Evolutionary conservation across 2,888 invertebrate species (phyloP).

Genomic region (Meiosimyza platycephala): DNA sequence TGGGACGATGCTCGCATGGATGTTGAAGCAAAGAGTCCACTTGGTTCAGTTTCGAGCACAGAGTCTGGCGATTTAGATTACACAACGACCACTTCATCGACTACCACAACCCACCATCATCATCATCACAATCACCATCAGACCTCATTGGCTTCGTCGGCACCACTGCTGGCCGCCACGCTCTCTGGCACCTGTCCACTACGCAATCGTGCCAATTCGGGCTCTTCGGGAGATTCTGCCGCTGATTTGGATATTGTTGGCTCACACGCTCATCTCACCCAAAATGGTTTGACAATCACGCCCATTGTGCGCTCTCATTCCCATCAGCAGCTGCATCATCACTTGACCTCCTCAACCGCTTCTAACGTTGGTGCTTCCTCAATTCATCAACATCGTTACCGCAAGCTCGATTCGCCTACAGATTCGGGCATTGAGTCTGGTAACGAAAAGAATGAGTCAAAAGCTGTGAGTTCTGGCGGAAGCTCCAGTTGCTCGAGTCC

Average conservation of each 20-base stretch:
- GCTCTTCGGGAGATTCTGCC: conserved; percentile 81
- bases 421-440: conserved; percentile 95
- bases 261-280: conserved; percentile 75
- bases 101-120: conserved; percentile 61
- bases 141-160: conserved; percentile 75
- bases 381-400: conserved; percentile 73
- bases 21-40: conserved; percentile 85
- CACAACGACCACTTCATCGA: conserved; percentile 59
- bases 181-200: conserved; percentile 79
- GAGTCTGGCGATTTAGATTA: conserved; percentile 81
- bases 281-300: conserved; percentile 80
- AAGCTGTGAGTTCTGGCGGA: conserved; percentile 78
- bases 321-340: conserved; percentile 48
- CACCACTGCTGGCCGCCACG: conserved; percentile 80
- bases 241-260: conserved; percentile 74
- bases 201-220: conserved; percentile 81
- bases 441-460: conserved; percentile 84
- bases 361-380: conserved; percentile 43
- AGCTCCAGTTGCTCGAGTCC: conserved; percentile 88
- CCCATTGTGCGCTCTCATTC: conserved; percentile 70
- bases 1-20: conserved; percentile 82
- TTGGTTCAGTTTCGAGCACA: conserved; percentile 89
- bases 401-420: conserved; percentile 90
- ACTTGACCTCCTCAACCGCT: conserved; percentile 31
- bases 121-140: conserved; percentile 67